Conservation (phyloP, 2,888 invertebrate species). For the Chloromyia formosa region DNA sequence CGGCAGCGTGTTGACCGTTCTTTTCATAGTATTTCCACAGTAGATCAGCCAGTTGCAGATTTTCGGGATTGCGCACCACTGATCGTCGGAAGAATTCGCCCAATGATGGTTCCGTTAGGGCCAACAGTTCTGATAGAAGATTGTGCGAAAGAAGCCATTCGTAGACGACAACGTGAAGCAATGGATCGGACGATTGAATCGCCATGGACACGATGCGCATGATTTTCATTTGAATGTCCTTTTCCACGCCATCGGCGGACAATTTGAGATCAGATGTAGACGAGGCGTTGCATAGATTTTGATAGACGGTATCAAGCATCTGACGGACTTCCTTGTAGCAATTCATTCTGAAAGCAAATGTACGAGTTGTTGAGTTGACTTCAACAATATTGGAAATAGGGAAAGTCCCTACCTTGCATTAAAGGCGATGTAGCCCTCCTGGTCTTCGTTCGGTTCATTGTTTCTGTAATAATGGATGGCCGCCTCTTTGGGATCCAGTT, state of each 20-base stretch:
- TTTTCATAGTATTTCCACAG: constrained; percentile 97
- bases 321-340: constrained; percentile 87
- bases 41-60: constrained; percentile 76
- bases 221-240: constrained; percentile 63
- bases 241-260: constrained; percentile 50
- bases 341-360: constrained; percentile 73
- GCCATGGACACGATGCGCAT: constrained; percentile 73
- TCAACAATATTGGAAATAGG: neutral
- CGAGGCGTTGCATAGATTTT: constrained; percentile 55
- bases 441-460: constrained; percentile 82
- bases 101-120: constrained; percentile 66
- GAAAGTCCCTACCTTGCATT: constrained; percentile 65
- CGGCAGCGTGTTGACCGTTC: constrained; percentile 88
- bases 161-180: constrained; percentile 90
- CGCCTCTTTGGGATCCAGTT: constrained; percentile 88
- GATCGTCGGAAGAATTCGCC: constrained; percentile 63
- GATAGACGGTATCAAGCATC: constrained; percentile 72
- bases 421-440: constrained; percentile 81
- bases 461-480: constrained; percentile 89
- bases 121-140: constrained; percentile 73
- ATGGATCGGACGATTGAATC: constrained; percentile 79
- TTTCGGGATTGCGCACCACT: constrained; percentile 67
- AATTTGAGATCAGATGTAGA: constrained; percentile 56
- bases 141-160: constrained; percentile 89
- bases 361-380: neutral